Base-by-base conservation (phyloP, 2,888 invertebrate genomes). In the Glomeris marginata region DNA sequence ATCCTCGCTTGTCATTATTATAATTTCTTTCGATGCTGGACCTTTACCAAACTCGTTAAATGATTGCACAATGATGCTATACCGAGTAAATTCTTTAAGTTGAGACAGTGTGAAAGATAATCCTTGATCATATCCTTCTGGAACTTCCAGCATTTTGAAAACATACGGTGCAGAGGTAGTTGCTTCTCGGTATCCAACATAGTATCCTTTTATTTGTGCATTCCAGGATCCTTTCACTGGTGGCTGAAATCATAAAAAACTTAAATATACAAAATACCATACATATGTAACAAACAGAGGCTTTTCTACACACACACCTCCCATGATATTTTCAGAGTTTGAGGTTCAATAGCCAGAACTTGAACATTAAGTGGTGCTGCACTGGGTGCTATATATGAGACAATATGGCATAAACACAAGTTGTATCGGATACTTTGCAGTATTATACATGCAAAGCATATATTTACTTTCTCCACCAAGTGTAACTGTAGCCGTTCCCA, bases 61-160 rank as follows among this genome's bases (percentile, higher is more conserved):
- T 34, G 50, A 40, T 16, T 50, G 50, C 1, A 50, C 46, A 2
- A 46, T 46, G n/a, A 50, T 36, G 20, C 41, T 41, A 33, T 50
- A 50, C 6, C 22, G 38, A 1, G 50, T 50, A 16, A 46, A 46
- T 41, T 46, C 50, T 28, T 46, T 38, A 38, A 50, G 18, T 18
- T 46, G 34, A 16, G 45, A 18, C 8, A 50, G 11, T 13, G 50
- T 50, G 18, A 46, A 50, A 1, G 46, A 50, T 11, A 50, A 33
- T 8, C 50, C 50, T 41, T 46, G 45, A 40, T 50, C 50, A 33
- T 50, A 50, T 6, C 50, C 50, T 46, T 46, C 50, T 2, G 50
- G 50, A 5, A 50, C 22, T 21, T 50, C 50, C 20, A 50, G 33
- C 28, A 50, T 20, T 18, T 40, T 22, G 34, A 20, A 50, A 1